phyloP scores from a whole-genome alignment of 1,140 invertebrate genomes.

The Zaprionus gabonicus region DNA sequence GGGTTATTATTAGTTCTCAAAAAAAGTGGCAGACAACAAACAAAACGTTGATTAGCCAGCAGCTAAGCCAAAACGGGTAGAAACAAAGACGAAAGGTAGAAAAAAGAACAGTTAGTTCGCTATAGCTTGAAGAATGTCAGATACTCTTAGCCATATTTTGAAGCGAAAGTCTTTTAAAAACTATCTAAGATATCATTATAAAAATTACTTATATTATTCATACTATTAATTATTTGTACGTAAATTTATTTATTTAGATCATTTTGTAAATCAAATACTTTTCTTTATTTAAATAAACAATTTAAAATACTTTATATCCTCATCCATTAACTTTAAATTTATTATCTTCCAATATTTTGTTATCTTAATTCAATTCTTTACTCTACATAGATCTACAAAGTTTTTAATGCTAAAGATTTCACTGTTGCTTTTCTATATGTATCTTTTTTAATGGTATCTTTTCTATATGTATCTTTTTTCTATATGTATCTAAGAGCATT shows the following conservation, averaged over 20 bases:
- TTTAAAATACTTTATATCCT: too few species aligned
- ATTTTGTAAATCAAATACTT: too few species aligned
- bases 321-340: background rate
- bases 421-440: slow-evolving; percentile 26
- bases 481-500: slow-evolving; percentile 7
- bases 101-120: slow-evolving; percentile 15
- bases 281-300: too few species aligned
- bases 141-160: background rate
- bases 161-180: too few species aligned
- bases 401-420: slow-evolving; percentile 59
- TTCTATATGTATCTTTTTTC: too few species aligned
- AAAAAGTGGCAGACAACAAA: slow-evolving; percentile 26
- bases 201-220: too few species aligned
- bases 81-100: slow-evolving; percentile 16
- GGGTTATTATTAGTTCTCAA: slow-evolving; percentile 58
- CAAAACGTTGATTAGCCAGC: slow-evolving; percentile 64
- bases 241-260: too few species aligned
- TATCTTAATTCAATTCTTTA: background rate
- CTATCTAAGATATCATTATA: too few species aligned
- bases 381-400: slow-evolving; percentile 6
- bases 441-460: background rate
- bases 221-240: too few species aligned
- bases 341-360: background rate
- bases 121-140: background rate
- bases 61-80: slow-evolving; percentile 27